Evolutionary conservation across 2,113 vertebrate species (phyloP).

Genomic region (Pachyramphus minor): DNA sequence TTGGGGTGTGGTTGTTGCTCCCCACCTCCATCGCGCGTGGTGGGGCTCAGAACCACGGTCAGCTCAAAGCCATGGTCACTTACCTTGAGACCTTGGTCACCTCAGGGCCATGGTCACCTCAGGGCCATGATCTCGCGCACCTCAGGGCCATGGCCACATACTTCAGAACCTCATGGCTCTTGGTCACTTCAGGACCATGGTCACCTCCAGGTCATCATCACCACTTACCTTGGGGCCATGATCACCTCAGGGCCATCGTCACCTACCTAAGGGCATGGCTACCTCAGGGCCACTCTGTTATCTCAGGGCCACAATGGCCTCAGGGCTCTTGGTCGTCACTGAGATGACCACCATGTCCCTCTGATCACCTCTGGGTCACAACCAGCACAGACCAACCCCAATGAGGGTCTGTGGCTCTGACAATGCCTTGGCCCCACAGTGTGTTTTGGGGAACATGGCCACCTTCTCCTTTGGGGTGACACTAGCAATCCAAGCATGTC

Average conservation of each 20-base stretch:
- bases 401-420: neutral
- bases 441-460: neutral
- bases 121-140: too few species aligned
- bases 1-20: neutral
- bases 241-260: rapidly evolving
- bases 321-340: neutral
- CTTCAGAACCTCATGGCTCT: neutral
- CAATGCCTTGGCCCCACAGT: rapidly evolving
- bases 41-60: neutral
- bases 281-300: neutral
- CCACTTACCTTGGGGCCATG: neutral
- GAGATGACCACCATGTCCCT: neutral
- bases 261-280: rapidly evolving
- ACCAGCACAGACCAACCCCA: neutral
- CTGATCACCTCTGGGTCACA: neutral
- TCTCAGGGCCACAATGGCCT: rapidly evolving
- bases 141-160: neutral
- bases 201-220: neutral
- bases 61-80: neutral
- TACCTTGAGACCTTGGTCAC: neutral
- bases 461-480: neutral
- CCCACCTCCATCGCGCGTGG: too few species aligned
- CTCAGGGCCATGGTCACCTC: too few species aligned
- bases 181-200: too few species aligned
- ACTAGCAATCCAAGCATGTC: rapidly evolving